phyloP scores from a whole-genome alignment of 2,888 invertebrate species.

The Cheilosia scutellata region DNA sequence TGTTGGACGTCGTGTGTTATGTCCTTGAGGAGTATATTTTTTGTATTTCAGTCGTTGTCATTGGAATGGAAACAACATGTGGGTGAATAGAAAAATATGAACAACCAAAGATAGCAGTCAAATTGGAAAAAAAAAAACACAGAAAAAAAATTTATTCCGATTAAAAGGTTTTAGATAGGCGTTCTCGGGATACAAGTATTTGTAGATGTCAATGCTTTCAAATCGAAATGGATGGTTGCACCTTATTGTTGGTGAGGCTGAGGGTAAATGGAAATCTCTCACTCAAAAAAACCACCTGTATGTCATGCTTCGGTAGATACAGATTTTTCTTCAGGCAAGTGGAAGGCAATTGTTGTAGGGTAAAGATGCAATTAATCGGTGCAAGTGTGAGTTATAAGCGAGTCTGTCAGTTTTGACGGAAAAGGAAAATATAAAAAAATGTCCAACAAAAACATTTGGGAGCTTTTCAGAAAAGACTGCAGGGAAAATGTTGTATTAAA shows the following conservation, averaged over 20 bases:
- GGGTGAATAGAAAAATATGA: constrained; percentile 51
- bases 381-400: too few species aligned
- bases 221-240: constrained; percentile 17
- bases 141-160: constrained; percentile 11
- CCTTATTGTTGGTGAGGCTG: background rate
- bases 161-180: constrained; percentile 25
- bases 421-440: too few species aligned
- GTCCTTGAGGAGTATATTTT: constrained; percentile 60
- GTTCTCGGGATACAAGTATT: background rate
- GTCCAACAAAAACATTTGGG: too few species aligned
- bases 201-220: constrained; percentile 2
- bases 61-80: constrained; percentile 73
- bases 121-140: background rate
- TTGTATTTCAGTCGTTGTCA: constrained; percentile 53
- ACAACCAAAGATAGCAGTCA: constrained; percentile 6
- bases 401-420: too few species aligned
- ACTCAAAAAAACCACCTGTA: constrained; percentile 41
- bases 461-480: too few species aligned
- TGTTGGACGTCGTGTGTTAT: constrained; percentile 41
- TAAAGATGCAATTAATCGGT: background rate
- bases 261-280: constrained; percentile 1
- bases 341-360: constrained; percentile 4
- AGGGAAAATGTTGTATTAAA: too few species aligned
- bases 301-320: constrained; percentile 32
- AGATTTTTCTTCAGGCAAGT: constrained; percentile 15